Evolutionary conservation across 2,888 invertebrate genomes (phyloP), one percentile per base, ranked within the genome.

Genomic region (Drosophila robusta): DNA sequence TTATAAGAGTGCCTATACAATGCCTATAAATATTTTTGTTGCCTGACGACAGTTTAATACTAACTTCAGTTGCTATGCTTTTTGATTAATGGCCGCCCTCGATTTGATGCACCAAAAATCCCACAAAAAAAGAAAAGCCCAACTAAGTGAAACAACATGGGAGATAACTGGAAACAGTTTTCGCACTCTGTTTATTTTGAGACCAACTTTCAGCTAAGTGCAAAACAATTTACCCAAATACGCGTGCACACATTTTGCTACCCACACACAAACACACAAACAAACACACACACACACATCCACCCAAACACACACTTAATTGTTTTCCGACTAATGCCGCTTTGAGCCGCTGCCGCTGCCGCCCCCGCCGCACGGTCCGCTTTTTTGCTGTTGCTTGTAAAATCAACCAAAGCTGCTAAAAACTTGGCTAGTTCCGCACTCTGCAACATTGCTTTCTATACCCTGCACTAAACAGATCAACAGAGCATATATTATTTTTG

Each of bases 181-280:
- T 69, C 75, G 65, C 78, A 70, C 70, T 74, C 70, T 78, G 87
- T 83, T 87, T 84, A 83, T 87, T 84, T 81, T 73, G 73, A 57
- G 67, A 69, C 62, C 73, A 80, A 86, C 75, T 86, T 82, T 74
- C 74, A 83, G 89, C 77, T 89, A 89, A 88, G 90, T 89, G 87
- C 87, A 89, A 87, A 88, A 87, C 87, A 89, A 87, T 87, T 89
- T 84, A 88, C 81, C 80, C 75, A 83, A 89, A 89, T 77, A 76
- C 80, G 63, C 72, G 50, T 70, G 39, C 56, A 68, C 41, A 58
- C 66, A 65, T 61, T 64, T 60, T 39, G 58, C 50, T 50, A 47
- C 41, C 46, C n/a, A n/a, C n/a, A n/a, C n/a, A n/a, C n/a, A n/a
- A n/a, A n/a, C n/a, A n/a, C n/a, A n/a, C n/a, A n/a, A n/a, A n/a